Conservation (phyloP, 2,113 vertebrate species). For the Rhea americana region DNA sequence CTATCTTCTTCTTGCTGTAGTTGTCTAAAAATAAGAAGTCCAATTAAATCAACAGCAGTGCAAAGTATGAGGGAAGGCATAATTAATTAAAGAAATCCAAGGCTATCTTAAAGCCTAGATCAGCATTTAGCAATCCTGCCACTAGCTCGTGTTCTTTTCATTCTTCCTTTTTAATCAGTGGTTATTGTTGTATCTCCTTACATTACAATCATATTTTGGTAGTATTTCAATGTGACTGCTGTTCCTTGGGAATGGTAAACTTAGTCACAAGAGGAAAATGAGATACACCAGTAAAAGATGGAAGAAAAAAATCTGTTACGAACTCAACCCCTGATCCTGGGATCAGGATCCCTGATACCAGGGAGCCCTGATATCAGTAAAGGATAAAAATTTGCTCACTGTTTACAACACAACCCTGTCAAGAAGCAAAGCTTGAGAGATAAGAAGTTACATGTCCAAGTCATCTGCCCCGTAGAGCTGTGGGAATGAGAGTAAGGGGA, state of each 20-base stretch:
- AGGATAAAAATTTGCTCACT: not conserved
- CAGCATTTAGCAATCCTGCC: slow-evolving; percentile 59
- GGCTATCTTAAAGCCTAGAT: slow-evolving; percentile 47
- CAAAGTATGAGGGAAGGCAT: slow-evolving; percentile 59
- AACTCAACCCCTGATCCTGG: not conserved
- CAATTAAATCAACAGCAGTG: slow-evolving; percentile 65
- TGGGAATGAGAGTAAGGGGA: too few relatives aligned
- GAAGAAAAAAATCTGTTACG: not conserved
- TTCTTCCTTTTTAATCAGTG: slow-evolving; percentile 61
- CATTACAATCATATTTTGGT: not conserved
- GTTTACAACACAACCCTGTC: not conserved
- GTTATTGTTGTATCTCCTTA: slow-evolving; percentile 39
- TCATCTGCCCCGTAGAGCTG: not conserved
- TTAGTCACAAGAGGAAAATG: not conserved
- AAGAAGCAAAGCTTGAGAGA: not conserved
- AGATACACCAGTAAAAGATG: not conserved
- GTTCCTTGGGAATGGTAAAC: not conserved
- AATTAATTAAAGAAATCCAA: slow-evolving; percentile 68
- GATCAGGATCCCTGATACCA: not conserved
- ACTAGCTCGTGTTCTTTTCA: slow-evolving; percentile 26
- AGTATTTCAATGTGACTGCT: not conserved
- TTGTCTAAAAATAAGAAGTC: slow-evolving; percentile 65
- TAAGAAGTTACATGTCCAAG: not conserved
- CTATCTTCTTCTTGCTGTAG: not conserved
- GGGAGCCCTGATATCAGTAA: not conserved